Conservation (phyloP, 2,797 vertebrate species). For the Anisognathus igniventris region DNA sequence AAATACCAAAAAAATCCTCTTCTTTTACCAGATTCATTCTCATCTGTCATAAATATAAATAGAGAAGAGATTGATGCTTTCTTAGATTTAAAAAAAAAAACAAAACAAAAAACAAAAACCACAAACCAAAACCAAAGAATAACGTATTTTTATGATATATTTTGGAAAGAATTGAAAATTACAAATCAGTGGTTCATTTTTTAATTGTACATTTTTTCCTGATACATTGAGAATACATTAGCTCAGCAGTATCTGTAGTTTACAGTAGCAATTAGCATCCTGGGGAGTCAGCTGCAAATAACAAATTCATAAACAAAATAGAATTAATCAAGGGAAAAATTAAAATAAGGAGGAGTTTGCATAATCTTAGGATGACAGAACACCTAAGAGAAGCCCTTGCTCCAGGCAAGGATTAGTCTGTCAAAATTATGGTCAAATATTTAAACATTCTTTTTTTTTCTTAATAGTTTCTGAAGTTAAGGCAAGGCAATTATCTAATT, state of each 20-base stretch:
- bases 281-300: conserved; percentile 46
- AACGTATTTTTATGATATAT: background rate
- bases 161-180: background rate
- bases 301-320: conserved; percentile 60
- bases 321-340: conserved; percentile 67
- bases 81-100: background rate
- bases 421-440: conserved; percentile 27
- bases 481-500: background rate
- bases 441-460: background rate
- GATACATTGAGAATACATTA: conserved; percentile 44
- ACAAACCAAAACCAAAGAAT: background rate
- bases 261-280: conserved; percentile 70
- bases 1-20: background rate
- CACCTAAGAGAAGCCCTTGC: conserved; percentile 5
- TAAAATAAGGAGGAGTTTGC: conserved; percentile 54
- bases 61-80: background rate
- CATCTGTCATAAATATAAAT: background rate
- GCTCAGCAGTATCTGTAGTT: conserved; percentile 63
- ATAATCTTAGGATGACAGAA: conserved; percentile 22
- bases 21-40: background rate
- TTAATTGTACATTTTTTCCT: background rate
- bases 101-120: background rate
- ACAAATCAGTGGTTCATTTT: background rate
- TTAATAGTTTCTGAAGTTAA: conserved; percentile 14
- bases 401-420: background rate